These are phyloP conservation scores for Forbesichthys agassizii DNA, from an alignment of 2,113 vertebrate species.

Conservation along the genomic window DNA sequence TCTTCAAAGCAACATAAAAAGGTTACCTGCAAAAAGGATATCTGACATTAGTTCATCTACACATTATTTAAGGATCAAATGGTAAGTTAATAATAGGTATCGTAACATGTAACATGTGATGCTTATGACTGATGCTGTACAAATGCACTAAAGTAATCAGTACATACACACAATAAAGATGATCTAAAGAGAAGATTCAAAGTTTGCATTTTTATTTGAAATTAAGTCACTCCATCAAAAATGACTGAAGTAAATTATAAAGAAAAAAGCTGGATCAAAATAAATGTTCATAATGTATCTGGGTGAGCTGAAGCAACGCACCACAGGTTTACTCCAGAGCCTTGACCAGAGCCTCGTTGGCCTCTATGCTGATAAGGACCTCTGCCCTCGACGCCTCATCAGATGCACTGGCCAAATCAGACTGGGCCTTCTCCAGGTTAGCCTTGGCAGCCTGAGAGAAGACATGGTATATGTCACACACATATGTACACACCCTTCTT, in stretches of 20 bases:
- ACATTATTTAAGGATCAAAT: too few relatives aligned
- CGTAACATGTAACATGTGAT: too few relatives aligned
- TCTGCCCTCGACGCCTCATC: constrained; percentile 85
- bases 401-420: constrained; percentile 69
- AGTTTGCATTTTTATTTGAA: too few relatives aligned
- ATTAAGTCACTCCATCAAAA: too few relatives aligned
- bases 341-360: constrained; percentile 92
- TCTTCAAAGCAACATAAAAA: constrained; percentile 48
- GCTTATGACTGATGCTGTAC: too few relatives aligned
- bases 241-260: background rate
- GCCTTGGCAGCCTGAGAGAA: constrained; percentile 83
- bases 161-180: too few relatives aligned
- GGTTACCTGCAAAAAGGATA: constrained; percentile 37
- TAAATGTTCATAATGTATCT: background rate
- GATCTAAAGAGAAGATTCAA: too few relatives aligned
- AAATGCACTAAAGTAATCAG: too few relatives aligned
- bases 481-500: too few relatives aligned
- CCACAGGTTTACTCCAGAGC: constrained; percentile 84
- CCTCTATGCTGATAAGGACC: constrained; percentile 89
- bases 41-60: too few relatives aligned
- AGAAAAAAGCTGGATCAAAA: too few relatives aligned
- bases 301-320: constrained; percentile 30
- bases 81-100: too few relatives aligned
- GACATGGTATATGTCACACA: background rate
- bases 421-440: constrained; percentile 90